phyloP scores from a whole-genome alignment of 2,113 vertebrate species.

The Anoura caudifer region DNA sequence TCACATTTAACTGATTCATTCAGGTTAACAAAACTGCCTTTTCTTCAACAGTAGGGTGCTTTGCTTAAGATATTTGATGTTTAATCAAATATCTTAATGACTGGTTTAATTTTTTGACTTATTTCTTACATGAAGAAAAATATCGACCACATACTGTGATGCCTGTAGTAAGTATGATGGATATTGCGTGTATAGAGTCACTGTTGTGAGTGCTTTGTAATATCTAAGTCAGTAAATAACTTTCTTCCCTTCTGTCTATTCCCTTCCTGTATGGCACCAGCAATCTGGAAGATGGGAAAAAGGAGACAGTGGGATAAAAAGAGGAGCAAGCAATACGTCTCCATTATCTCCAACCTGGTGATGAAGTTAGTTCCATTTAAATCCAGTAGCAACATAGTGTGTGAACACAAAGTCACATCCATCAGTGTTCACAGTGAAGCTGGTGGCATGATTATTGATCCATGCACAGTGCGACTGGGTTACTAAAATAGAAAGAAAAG shows the following conservation, averaged over 20 bases:
- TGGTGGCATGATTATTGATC: neutral
- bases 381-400: slow-evolving; percentile 34
- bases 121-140: neutral
- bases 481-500: slow-evolving; percentile 23
- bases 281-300: neutral
- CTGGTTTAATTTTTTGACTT: neutral
- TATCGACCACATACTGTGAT: neutral
- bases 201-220: neutral
- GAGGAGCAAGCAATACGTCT: neutral
- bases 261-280: neutral
- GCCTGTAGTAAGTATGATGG: neutral
- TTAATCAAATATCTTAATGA: too few relatives aligned
- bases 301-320: neutral
- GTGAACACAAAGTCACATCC: neutral
- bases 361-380: neutral
- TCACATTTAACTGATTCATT: neutral
- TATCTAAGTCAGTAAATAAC: neutral
- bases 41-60: neutral
- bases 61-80: neutral
- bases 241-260: neutral
- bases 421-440: neutral
- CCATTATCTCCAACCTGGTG: neutral
- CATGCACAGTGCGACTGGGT: slow-evolving; percentile 21
- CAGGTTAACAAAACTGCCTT: neutral
- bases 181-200: neutral